Evolutionary conservation across 2,888 invertebrate genomes (phyloP), one percentile per base, ranked within the genome.

Genomic region (Myathropa florea): DNA sequence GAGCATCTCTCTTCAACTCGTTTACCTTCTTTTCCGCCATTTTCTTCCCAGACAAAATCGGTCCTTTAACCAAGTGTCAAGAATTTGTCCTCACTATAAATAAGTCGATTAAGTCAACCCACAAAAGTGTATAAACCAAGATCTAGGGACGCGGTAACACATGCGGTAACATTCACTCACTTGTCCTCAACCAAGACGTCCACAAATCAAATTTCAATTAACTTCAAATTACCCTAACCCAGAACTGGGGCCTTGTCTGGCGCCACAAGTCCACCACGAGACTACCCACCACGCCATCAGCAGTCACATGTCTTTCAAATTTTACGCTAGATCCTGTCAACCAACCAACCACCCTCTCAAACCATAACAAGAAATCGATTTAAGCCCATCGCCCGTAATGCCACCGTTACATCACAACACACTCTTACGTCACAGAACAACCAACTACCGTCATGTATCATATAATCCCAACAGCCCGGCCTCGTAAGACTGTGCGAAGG

Each of bases 191-290:
- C 53, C 2, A 53, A n/a, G 6, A 10, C 2, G 9, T 53, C 57
- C 46, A 46, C 46, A 46, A 57, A 57, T 57, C 23, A 26, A 57
- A 23, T 57, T 57, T 57, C 24, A 57, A 57, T 57, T 57, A 24
- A 57, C 57, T 23, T 61, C 24, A 77, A 28, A 61, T 55, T 55
- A 55, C 12, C 55, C 21, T n/a, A n/a, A n/a, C 14, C 21, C 24
- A 57, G 57, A 12, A 23, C 23, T 57, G 33, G 12, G 18, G 30
- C 59, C 73, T 77, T 72, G 72, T 64, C 68, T 85, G 85, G 81
- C 85, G 85, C 81, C 85, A 2, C 9, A 81, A 60, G 59, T 72
- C 65, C 68, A 77, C 80, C 77, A 68, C 72, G 72, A n/a, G 68
- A 72, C 68, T 59, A 55, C 59, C 63, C 59, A 57, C 67, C 57